Evolutionary conservation across 2,888 invertebrate genomes (phyloP).

Genomic region (Anarsia innoxiella): DNA sequence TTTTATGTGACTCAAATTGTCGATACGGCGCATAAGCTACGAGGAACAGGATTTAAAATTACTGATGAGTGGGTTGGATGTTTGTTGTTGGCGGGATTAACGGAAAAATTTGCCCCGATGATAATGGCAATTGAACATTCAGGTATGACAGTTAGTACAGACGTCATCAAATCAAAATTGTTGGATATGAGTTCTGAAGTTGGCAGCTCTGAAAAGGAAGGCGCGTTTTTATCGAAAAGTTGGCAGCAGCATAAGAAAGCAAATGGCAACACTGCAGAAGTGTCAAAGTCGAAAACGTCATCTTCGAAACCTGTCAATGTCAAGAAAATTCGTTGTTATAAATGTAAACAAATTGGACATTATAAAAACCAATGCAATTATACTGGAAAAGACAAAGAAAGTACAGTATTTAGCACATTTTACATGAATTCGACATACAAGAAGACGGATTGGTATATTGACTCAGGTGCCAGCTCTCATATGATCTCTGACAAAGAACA

Average conservation of each 20-base stretch:
- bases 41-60: slow-evolving; percentile 13
- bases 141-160: slow-evolving; percentile 2
- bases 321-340: slow-evolving; percentile 12
- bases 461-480: slow-evolving; percentile 11
- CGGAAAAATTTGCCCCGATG: slow-evolving; percentile 5
- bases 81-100: slow-evolving; percentile 1
- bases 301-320: slow-evolving; percentile 1
- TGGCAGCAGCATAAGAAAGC: neutral
- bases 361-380: slow-evolving; percentile 9
- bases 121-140: slow-evolving; percentile 9
- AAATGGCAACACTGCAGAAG: neutral
- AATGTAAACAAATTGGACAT: slow-evolving; percentile 16
- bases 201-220: slow-evolving; percentile 1
- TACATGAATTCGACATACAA: slow-evolving; percentile 16
- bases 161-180: slow-evolving; percentile 7
- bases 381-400: neutral
- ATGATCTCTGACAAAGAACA: slow-evolving; percentile 1
- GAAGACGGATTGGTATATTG: slow-evolving; percentile 16
- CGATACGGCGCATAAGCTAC: slow-evolving; percentile 12
- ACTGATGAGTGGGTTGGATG: slow-evolving; percentile 2
- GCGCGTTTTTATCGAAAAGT: neutral
- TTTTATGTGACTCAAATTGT: slow-evolving; percentile 12
- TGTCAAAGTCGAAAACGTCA: neutral
- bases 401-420: slow-evolving; percentile 20
- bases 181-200: slow-evolving; percentile 1